Percentiles rank a stretch among this genome's conserved stretches.
Evolutionary conservation across 1,140 invertebrate genomes (phyloP).

Genomic region (Ceratina australensis): DNA sequence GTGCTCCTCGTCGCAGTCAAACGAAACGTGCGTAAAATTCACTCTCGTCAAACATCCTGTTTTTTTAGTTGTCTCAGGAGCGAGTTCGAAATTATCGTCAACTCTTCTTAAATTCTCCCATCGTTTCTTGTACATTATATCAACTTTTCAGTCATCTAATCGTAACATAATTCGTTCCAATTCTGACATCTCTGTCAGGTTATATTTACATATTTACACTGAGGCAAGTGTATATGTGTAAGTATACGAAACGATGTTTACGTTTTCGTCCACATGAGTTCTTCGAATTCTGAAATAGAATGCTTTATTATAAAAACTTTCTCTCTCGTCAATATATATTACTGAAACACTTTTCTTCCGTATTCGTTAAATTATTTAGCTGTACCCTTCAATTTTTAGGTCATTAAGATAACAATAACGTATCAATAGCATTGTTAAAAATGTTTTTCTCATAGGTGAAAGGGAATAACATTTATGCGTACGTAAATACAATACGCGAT

Average conservation of each 20-base stretch:
- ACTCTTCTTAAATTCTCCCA: conserved; percentile 55
- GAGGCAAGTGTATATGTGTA: too few species aligned
- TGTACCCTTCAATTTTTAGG: too few species aligned
- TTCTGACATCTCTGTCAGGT: conserved; percentile 2
- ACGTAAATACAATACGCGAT: conserved; percentile 17
- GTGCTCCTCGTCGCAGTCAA: conserved; percentile 64
- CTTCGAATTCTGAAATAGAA: too few species aligned
- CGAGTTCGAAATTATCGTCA: conserved; percentile 57
- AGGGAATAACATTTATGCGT: too few species aligned
- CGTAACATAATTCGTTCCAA: background rate
- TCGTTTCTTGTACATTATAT: conserved; percentile 42
- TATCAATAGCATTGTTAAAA: too few species aligned
- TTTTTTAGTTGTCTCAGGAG: conserved; percentile 42
- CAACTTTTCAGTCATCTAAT: too few species aligned
- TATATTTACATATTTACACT: conserved; percentile 42
- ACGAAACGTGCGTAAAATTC: conserved; percentile 68
- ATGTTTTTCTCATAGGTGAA: too few species aligned
- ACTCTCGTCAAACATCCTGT: conserved; percentile 24
- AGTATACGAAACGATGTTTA: background rate
- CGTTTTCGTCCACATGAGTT: background rate
- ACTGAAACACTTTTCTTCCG: too few species aligned
- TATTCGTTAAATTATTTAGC: too few species aligned
- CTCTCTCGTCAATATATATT: too few species aligned
- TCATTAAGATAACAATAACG: too few species aligned
- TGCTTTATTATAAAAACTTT: too few species aligned